These are phyloP conservation scores for Sesia bembeciformis DNA, from an alignment of 2,888 invertebrate species.

Conservation along the genomic window DNA sequence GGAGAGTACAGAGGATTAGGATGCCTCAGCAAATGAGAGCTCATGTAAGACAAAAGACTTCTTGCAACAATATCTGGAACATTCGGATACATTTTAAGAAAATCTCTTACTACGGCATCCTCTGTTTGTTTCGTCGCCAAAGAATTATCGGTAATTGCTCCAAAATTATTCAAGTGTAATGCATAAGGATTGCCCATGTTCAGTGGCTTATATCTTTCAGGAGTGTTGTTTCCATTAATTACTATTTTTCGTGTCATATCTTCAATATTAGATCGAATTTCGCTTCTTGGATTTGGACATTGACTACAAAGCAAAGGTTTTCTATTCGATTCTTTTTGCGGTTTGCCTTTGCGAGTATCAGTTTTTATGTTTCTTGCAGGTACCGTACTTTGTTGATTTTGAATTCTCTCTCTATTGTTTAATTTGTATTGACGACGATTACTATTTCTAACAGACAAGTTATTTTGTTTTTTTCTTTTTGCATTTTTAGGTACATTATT, in stretches of 20 bases:
- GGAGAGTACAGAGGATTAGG: too few species aligned
- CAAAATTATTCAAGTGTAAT: background rate
- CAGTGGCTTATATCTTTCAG: background rate
- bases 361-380: background rate
- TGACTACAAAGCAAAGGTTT: background rate
- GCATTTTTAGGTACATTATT: background rate
- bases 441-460: background rate
- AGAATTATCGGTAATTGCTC: too few species aligned
- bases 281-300: background rate
- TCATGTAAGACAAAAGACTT: constrained; percentile 15
- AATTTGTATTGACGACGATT: background rate
- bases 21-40: background rate
- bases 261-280: background rate
- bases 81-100: constrained; percentile 17
- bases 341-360: too few species aligned
- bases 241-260: background rate
- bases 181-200: background rate
- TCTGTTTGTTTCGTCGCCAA: background rate
- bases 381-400: background rate
- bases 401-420: background rate
- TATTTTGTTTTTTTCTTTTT: background rate
- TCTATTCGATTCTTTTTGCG: too few species aligned
- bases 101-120: constrained; percentile 2
- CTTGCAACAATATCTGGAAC: constrained; percentile 17
- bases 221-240: background rate